These are phyloP conservation scores for Henricia sp. DNA, from an alignment of 53 echinoderm and acorn worm genomes.

Conservation along the genomic window DNA sequence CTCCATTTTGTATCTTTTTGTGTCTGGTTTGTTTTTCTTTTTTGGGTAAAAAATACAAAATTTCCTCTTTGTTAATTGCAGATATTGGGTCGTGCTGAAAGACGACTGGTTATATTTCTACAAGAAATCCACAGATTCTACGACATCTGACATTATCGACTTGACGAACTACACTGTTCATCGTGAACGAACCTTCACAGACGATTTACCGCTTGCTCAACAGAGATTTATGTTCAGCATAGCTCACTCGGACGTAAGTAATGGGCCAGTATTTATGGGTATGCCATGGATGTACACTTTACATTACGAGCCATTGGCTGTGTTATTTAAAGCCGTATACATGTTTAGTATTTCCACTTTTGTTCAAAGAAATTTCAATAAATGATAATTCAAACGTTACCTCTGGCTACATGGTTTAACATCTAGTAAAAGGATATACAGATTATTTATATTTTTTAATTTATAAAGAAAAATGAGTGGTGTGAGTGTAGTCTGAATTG, in stretches of 20 bases:
- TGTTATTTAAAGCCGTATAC: no score
- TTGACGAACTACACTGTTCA: slow-evolving; percentile 44
- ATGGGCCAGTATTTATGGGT: no score
- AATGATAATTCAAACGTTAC: not conserved
- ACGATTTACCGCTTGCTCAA: not conserved
- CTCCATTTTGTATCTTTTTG: no score
- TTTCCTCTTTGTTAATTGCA: not conserved
- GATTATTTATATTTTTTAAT: no score
- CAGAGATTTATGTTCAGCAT: slow-evolving; percentile 37
- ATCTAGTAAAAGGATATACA: not conserved
- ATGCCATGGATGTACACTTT: no score
- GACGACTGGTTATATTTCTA: slow-evolving; percentile 74
- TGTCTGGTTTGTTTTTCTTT: no score
- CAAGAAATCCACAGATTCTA: slow-evolving; percentile 66
- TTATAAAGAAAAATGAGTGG: no score
- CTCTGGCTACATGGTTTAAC: not conserved
- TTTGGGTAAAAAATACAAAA: slow-evolving; percentile 1
- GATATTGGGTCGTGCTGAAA: slow-evolving; percentile 65
- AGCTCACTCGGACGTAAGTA: slow-evolving; percentile 24
- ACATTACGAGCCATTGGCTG: no score
- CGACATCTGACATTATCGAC: slow-evolving; percentile 62
- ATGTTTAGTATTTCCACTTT: no score
- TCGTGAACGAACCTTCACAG: not conserved
- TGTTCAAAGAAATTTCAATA: not conserved
- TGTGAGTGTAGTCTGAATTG: no score